Evolutionary conservation across 2,797 vertebrate species (phyloP).

Genomic region (Periophthalmus magnuspinnatus): DNA sequence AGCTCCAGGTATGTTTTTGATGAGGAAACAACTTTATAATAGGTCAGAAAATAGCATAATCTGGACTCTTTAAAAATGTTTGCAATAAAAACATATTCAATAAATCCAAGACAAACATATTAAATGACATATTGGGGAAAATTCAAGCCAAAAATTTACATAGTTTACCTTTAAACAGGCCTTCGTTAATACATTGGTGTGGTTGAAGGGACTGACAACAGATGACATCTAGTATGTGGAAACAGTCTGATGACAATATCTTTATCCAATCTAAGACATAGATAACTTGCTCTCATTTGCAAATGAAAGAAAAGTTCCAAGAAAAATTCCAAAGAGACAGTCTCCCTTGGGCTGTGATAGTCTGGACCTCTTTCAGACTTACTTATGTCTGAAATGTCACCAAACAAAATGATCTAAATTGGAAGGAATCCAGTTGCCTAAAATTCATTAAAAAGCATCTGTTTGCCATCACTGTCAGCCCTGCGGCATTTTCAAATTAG

Average conservation of each 20-base stretch:
- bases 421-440: background rate
- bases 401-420: background rate
- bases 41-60: no score
- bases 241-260: background rate
- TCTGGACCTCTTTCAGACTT: background rate
- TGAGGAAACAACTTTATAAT: no score
- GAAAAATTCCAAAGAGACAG: background rate
- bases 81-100: no score
- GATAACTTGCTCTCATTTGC: background rate
- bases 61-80: no score
- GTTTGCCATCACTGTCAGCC: background rate
- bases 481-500: slow-evolving; percentile 7
- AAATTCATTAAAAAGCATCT: slow-evolving; percentile 3
- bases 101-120: no score
- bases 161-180: background rate
- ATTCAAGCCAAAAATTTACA: background rate
- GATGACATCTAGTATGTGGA: background rate
- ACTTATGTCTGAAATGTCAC: background rate
- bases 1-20: no score
- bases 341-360: background rate
- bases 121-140: no score
- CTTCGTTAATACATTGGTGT: background rate
- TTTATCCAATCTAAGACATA: background rate
- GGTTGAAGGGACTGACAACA: background rate
- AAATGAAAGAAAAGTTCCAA: background rate